Percentiles rank a stretch among this genome's conserved stretches.
Evolutionary conservation across 2,113 vertebrate species (phyloP).

Genomic region (Callocephalon fimbriatum): DNA sequence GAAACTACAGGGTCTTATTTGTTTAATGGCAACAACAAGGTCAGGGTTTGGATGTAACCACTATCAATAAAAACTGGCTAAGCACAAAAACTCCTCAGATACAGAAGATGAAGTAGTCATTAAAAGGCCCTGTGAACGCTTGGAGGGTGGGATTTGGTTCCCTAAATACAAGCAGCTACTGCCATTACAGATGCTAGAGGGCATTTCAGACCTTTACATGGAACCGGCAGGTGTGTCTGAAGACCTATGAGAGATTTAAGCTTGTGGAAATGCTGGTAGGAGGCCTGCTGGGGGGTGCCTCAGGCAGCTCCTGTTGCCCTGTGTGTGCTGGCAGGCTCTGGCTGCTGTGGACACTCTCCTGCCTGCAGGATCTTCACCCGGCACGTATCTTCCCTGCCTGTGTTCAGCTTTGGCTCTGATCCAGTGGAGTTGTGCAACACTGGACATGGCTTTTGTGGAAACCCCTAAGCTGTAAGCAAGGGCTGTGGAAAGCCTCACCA

Average conservation of each 20-base stretch:
- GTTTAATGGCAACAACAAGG: not conserved
- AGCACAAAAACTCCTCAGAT: not conserved
- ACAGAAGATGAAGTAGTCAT: not conserved
- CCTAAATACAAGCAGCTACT: not conserved
- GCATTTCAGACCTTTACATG: accelerated
- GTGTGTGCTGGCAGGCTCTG: not conserved
- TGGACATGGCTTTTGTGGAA: not conserved
- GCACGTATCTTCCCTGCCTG: accelerated
- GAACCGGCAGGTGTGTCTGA: not conserved
- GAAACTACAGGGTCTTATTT: not conserved
- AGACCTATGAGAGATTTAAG: not conserved
- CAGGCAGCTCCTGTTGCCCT: not conserved
- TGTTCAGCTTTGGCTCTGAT: accelerated
- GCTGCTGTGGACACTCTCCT: no score
- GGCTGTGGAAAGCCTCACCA: not conserved
- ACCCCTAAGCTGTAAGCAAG: accelerated
- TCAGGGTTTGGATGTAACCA: not conserved
- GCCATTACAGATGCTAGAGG: not conserved
- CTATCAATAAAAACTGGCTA: not conserved
- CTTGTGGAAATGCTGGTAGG: not conserved
- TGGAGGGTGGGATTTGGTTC: not conserved
- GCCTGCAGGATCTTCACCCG: accelerated
- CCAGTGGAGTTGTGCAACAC: not conserved
- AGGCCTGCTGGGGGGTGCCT: not conserved
- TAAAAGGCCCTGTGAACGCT: not conserved